Evolutionary conservation across 2,888 invertebrate genomes (phyloP), one percentile per base, ranked within the genome.

Genomic region (Ornithoptera alexandrae): DNA sequence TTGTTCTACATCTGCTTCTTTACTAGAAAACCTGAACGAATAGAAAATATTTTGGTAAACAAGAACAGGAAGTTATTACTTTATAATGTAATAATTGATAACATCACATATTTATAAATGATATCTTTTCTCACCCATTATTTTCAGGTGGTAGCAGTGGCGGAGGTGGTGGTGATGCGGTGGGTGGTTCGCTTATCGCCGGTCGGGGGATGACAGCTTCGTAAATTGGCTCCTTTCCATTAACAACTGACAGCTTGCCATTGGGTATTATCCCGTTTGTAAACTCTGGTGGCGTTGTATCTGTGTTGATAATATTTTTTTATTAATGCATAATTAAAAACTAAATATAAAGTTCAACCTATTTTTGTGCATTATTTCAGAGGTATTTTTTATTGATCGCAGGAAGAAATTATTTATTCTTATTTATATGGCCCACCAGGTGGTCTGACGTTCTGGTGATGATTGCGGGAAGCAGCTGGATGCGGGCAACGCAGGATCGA

Each of bases 171-270:
- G 85, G 82, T 15, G 84, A 77, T 2, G 83, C 75, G 18, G 81
- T 78, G 80, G 71, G 92, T 20, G 46, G 72, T 30, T 77, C 78
- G 8, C 81, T 84, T 53, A 94, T 94, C 60, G 94, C 94, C 59
- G 95, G 95, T 8, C 96, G 91, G 1, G 96, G 96, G 74, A 96
- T 93, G 8, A 97, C 96, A 0, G 97, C 95, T 82, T 97, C 97
- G 83, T 97, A 97, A 75, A 97, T 97, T 0, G 97, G 97, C 85
- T 96, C 96, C 71, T 94, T 94, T 65, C 89, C 84, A 68, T 93
- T 89, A 7, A 93, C 76, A 0, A 90, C 84, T 0, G 89, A 83
- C 2, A 91, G 80, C 50, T 93, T 93, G 2, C 93, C 94, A 71
- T 93, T 93, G 1, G 94, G 94, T 62, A 91, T 93, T 62, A 88